Percentiles rank a stretch among this genome's conserved stretches.
phyloP scores from a whole-genome alignment of 2,113 vertebrate species.

The Vireo altiloquus region DNA sequence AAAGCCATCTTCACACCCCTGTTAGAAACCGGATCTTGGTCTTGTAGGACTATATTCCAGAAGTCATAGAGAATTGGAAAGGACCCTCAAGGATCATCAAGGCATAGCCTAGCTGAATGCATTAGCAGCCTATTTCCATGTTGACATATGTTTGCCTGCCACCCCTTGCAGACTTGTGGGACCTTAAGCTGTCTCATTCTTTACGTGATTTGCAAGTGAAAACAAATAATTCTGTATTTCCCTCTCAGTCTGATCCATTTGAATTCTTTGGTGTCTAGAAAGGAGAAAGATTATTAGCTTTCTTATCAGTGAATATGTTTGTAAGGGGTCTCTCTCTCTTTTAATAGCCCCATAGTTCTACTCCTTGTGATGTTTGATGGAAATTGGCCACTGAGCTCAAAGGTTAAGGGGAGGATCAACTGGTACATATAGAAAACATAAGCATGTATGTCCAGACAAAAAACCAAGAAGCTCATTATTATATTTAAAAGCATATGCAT shows the following conservation, averaged over 20 bases:
- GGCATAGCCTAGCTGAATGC: not conserved
- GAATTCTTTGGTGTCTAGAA: not conserved
- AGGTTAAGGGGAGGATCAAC: not conserved
- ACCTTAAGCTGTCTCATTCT: not conserved
- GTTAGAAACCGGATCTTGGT: not conserved
- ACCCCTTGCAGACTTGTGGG: not conserved
- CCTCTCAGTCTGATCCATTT: not conserved
- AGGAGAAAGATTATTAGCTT: not conserved
- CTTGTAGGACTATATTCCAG: not conserved
- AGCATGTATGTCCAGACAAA: not conserved
- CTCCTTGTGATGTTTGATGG: not conserved
- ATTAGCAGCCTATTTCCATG: not conserved
- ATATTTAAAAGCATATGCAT: not conserved
- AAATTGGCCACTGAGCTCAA: not conserved
- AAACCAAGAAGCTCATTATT: not conserved
- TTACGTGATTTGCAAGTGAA: not conserved
- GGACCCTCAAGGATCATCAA: too few relatives aligned
- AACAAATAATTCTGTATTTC: not conserved
- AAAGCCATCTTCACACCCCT: not conserved
- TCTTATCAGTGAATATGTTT: not conserved
- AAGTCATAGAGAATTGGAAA: too few relatives aligned
- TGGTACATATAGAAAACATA: not conserved
- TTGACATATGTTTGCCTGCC: fast-evolving
- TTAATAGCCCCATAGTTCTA: not conserved
- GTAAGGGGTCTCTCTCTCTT: not conserved